A percentile compares a stretch with the other conserved stretches of the same genome.
These are phyloP conservation scores for Prenolepis imparis DNA, from an alignment of 2,888 invertebrate genomes.

Conservation along the genomic window DNA sequence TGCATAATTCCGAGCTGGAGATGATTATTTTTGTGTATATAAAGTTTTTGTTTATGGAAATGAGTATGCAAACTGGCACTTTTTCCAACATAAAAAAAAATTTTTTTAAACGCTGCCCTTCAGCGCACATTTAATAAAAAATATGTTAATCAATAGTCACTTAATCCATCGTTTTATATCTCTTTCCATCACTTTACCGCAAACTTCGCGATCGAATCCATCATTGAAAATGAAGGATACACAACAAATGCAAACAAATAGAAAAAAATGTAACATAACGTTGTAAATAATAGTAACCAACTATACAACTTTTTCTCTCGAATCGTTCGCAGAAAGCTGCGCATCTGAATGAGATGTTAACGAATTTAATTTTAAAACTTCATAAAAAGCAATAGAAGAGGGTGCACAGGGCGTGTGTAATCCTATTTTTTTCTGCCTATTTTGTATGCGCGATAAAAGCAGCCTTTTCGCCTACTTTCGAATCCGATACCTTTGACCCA, in stretches of 20 bases:
- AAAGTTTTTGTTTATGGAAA: not conserved
- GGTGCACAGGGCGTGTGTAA: not conserved
- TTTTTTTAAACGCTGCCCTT: not conserved
- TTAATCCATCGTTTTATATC: not conserved
- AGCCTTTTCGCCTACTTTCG: not conserved
- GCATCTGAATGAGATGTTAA: not conserved
- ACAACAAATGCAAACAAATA: not conserved
- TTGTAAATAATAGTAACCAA: not conserved
- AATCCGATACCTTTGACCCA: not conserved
- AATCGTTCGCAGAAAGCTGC: not conserved
- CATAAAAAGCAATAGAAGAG: not conserved
- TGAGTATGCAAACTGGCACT: not conserved
- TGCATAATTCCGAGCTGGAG: not conserved
- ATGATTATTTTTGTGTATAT: not conserved
- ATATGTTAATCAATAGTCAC: constrained; percentile 2
- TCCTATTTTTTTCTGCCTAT: not conserved
- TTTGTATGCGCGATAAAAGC: constrained; percentile 21
- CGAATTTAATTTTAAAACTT: not conserved
- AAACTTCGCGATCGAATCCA: not conserved
- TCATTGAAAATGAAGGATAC: not conserved
- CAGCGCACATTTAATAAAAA: not conserved
- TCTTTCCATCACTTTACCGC: not conserved
- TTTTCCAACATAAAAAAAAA: not conserved
- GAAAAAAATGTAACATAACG: not conserved
- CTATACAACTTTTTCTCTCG: not conserved